These are phyloP conservation scores for Gonatopus flavifemur DNA, from an alignment of 1,140 invertebrate genomes.

Conservation along the genomic window DNA sequence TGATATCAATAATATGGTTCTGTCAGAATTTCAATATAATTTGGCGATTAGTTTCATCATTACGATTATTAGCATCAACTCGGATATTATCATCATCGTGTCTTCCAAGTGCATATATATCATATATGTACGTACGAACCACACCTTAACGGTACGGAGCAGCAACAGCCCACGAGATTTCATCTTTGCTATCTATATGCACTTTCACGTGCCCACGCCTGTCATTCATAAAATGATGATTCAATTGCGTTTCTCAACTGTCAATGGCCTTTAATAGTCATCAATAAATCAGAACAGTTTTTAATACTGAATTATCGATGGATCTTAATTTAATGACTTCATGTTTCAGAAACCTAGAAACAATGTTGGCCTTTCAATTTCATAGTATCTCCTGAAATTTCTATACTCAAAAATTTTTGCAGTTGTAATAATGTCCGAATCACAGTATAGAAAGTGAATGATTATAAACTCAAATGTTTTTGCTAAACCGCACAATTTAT, in stretches of 20 bases:
- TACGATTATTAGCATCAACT: slow-evolving; percentile 34
- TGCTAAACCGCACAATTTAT: too few species aligned
- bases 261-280: slow-evolving; percentile 22
- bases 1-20: too few species aligned
- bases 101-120: slow-evolving; percentile 15
- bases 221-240: slow-evolving; percentile 29
- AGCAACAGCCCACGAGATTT: slow-evolving; percentile 31
- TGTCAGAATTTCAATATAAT: slow-evolving; percentile 21
- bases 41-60: slow-evolving; percentile 24
- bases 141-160: slow-evolving; percentile 21
- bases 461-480: too few species aligned
- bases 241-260: slow-evolving; percentile 26
- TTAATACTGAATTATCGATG: too few species aligned
- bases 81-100: too few species aligned
- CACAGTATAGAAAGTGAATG: too few species aligned
- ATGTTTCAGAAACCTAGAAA: too few species aligned
- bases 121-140: slow-evolving; percentile 27
- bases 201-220: slow-evolving; percentile 33
- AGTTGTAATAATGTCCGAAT: too few species aligned
- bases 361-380: too few species aligned
- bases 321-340: slow-evolving; percentile 21
- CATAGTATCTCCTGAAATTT: too few species aligned
- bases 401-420: too few species aligned
- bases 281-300: slow-evolving; percentile 13
- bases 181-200: slow-evolving; percentile 17